phyloP scores from a whole-genome alignment of 2,888 invertebrate genomes.

The Agriopis marginaria region DNA sequence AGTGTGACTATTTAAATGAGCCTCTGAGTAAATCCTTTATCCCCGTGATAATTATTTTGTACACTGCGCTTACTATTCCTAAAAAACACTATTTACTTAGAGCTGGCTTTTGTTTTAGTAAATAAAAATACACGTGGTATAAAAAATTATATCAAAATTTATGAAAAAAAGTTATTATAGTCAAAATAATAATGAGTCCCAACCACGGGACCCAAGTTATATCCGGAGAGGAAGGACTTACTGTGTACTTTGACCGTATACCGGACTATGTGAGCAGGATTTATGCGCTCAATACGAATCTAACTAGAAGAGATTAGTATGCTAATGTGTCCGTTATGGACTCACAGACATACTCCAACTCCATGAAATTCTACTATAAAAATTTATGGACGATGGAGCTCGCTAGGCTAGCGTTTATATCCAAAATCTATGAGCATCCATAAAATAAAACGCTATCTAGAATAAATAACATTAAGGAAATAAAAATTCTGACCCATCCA shows the following conservation, averaged over 20 bases:
- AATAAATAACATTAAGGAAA: slow-evolving; percentile 61
- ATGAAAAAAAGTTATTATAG: neutral
- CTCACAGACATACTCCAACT: slow-evolving; percentile 69
- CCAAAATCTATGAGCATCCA: slow-evolving; percentile 77
- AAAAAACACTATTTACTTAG: too few relatives aligned
- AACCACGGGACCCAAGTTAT: slow-evolving; percentile 19
- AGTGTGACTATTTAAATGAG: slow-evolving; percentile 43
- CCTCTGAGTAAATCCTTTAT: slow-evolving; percentile 66
- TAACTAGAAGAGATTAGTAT: slow-evolving; percentile 83
- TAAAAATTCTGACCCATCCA: slow-evolving; percentile 83
- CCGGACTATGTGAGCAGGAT: slow-evolving; percentile 65
- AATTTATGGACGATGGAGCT: slow-evolving; percentile 78
- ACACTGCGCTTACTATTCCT: neutral
- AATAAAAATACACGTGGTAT: too few relatives aligned
- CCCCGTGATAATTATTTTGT: slow-evolving; percentile 47
- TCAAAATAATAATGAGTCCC: neutral
- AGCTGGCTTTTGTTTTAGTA: too few relatives aligned
- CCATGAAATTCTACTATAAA: slow-evolving; percentile 76
- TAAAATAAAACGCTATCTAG: slow-evolving; percentile 73
- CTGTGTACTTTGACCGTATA: slow-evolving; percentile 53
- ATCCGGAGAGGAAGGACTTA: slow-evolving; percentile 74
- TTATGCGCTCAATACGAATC: slow-evolving; percentile 69
- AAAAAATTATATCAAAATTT: too few relatives aligned
- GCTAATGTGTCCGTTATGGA: slow-evolving; percentile 76
- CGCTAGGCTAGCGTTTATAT: slow-evolving; percentile 79